These are phyloP conservation scores for Alligator mississippiensis DNA, from an alignment of 2,113 vertebrate species.

Conservation along the genomic window DNA sequence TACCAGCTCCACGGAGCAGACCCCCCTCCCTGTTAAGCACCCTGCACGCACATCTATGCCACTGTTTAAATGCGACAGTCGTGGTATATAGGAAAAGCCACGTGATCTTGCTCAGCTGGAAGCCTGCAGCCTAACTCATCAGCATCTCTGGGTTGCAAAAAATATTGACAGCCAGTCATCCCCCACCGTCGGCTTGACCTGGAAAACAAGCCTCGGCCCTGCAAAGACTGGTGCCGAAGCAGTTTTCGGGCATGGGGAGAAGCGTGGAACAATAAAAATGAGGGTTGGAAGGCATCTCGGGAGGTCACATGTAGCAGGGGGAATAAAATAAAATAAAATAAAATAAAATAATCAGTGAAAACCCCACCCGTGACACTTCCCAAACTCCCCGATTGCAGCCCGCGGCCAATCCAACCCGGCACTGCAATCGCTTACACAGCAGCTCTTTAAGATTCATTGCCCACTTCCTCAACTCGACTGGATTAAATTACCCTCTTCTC, in stretches of 20 bases:
- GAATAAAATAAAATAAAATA: no score
- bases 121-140: neutral
- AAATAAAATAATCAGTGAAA: neutral
- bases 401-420: neutral
- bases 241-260: neutral
- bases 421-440: neutral
- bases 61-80: neutral
- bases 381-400: accelerated
- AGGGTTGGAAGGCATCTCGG: no score
- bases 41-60: neutral
- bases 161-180: neutral
- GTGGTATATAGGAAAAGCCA: accelerated
- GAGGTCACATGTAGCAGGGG: accelerated
- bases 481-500: neutral
- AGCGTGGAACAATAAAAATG: no score
- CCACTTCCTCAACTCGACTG: accelerated
- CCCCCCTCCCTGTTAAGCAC: neutral
- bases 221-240: neutral
- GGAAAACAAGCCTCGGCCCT: neutral
- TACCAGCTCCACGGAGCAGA: neutral
- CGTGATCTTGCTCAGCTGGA: accelerated
- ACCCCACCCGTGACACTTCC: neutral
- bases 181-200: neutral
- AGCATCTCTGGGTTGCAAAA: neutral
- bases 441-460: neutral